These are phyloP conservation scores for Linnaemya tessellans DNA, from an alignment of 2,888 invertebrate genomes.

Conservation along the genomic window DNA sequence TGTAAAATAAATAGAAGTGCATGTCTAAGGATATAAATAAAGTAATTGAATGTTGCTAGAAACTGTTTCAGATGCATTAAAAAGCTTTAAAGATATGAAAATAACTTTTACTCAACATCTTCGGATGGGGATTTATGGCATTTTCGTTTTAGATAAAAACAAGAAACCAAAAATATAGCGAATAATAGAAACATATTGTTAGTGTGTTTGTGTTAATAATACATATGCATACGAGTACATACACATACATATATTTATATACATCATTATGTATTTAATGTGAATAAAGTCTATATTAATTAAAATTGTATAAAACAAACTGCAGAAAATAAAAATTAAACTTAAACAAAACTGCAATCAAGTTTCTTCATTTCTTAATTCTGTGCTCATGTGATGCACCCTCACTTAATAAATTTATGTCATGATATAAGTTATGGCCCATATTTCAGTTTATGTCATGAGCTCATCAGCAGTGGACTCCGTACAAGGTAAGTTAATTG, in stretches of 20 bases:
- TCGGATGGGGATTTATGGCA: not conserved
- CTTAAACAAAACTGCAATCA: not conserved
- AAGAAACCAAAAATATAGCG: too few relatives aligned
- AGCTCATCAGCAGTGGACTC: too few relatives aligned
- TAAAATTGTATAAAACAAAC: slow-evolving; percentile 30
- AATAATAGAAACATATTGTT: slow-evolving; percentile 17
- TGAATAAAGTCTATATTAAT: slow-evolving; percentile 18
- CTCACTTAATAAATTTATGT: not conserved
- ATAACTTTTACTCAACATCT: not conserved
- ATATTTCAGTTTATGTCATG: not conserved
- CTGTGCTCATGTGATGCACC: not conserved
- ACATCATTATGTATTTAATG: slow-evolving; percentile 15
- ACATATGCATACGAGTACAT: too few relatives aligned
- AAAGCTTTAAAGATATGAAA: too few relatives aligned
- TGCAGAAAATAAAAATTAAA: slow-evolving; percentile 2
- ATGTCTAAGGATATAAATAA: not conserved
- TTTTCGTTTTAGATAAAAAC: not conserved
- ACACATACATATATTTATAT: not conserved
- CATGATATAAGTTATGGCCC: too few relatives aligned
- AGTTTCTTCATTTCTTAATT: not conserved
- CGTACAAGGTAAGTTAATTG: not conserved
- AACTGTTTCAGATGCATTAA: not conserved
- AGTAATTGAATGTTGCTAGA: not conserved
- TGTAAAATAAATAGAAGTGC: not conserved
- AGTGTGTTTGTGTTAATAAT: slow-evolving; percentile 21